phyloP scores from a whole-genome alignment of 2,113 vertebrate genomes.

The Pimephales promelas region DNA sequence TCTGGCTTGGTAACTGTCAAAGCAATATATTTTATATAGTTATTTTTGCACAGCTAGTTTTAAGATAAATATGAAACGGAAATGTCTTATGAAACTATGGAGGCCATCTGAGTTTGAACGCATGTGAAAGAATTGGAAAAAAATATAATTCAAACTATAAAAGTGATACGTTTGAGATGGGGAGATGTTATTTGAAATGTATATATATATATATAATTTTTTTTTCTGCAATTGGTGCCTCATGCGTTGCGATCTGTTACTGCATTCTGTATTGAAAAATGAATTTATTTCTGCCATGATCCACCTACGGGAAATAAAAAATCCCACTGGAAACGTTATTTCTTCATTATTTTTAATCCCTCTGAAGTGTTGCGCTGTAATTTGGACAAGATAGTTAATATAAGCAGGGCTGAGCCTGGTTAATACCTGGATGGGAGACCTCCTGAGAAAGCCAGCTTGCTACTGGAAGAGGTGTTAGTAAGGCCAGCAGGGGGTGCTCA shows the following conservation, averaged over 20 bases:
- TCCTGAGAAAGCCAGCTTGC: too few relatives aligned
- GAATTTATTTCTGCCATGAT: constrained; percentile 70
- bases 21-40: constrained; percentile 91
- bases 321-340: constrained; percentile 60
- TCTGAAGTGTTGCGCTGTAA: neutral
- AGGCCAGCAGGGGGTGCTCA: too few relatives aligned
- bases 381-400: too few relatives aligned
- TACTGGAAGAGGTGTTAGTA: too few relatives aligned
- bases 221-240: constrained; percentile 75
- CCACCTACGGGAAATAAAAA: constrained; percentile 70
- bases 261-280: constrained; percentile 73
- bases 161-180: constrained; percentile 56
- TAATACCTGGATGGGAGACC: too few relatives aligned
- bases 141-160: too few relatives aligned
- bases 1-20: constrained; percentile 86
- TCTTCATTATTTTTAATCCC: neutral
- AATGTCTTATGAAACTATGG: constrained; percentile 49
- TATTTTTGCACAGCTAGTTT: constrained; percentile 94
- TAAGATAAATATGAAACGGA: constrained; percentile 66
- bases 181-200: constrained; percentile 71
- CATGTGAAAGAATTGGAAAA: constrained; percentile 72
- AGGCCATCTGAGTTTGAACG: constrained; percentile 69
- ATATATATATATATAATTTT: constrained; percentile 50
- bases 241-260: constrained; percentile 78
- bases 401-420: too few relatives aligned